Conservation (phyloP, 2,797 vertebrate species). For the Salarias fasciatus region DNA sequence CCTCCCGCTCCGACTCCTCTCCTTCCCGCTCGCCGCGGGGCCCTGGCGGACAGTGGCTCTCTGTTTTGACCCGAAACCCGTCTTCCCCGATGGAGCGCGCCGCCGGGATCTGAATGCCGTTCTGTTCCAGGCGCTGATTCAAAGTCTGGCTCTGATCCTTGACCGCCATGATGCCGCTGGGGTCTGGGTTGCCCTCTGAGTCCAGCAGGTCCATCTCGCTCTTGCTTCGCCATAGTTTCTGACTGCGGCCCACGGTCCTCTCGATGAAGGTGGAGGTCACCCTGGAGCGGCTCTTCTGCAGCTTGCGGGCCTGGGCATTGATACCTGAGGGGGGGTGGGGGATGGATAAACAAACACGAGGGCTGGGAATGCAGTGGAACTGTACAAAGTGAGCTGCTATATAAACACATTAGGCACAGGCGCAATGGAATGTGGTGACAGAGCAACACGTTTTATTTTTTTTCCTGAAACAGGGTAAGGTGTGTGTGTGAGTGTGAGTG, state of each 20-base stretch:
- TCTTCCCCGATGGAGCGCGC: slow-evolving; percentile 32
- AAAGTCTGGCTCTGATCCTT: slow-evolving; percentile 23
- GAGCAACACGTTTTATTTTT: slow-evolving; percentile 46
- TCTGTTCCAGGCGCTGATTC: slow-evolving; percentile 38
- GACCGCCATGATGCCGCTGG: not conserved
- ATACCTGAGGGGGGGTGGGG: slow-evolving; percentile 72
- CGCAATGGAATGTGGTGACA: slow-evolving; percentile 38
- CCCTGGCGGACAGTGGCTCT: slow-evolving; percentile 67
- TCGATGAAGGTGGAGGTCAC: slow-evolving; percentile 79
- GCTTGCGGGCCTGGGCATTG: slow-evolving; percentile 86
- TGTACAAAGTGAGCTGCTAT: slow-evolving; percentile 9
- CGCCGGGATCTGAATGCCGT: slow-evolving; percentile 33
- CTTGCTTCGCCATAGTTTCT: slow-evolving; percentile 79
- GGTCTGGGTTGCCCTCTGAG: slow-evolving; percentile 11
- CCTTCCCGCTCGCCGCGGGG: slow-evolving; percentile 68
- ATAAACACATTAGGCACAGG: slow-evolving; percentile 20
- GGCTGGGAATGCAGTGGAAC: slow-evolving; percentile 1
- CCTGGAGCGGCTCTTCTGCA: slow-evolving; percentile 85
- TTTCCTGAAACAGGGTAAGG: slow-evolving; percentile 22
- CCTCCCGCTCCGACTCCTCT: slow-evolving; percentile 81
- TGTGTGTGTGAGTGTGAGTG: not conserved
- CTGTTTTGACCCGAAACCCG: slow-evolving; percentile 68
- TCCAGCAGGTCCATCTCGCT: slow-evolving; percentile 81
- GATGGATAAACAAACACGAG: slow-evolving; percentile 19
- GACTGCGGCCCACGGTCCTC: slow-evolving; percentile 38